Base-by-base conservation (phyloP, 2,113 vertebrate species). In the Centropus unirufus region DNA sequence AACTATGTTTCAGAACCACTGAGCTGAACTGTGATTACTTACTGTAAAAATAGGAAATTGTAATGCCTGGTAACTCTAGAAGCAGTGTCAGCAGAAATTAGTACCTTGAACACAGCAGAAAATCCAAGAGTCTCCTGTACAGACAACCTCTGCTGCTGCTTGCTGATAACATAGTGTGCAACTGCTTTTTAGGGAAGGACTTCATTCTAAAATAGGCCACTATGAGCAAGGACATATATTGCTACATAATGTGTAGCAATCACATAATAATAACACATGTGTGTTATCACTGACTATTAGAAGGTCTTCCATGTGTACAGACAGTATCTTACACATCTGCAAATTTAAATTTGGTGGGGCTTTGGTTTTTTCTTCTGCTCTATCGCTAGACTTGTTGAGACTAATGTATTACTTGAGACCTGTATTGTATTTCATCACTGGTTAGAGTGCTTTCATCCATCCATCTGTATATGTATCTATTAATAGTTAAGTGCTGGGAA, bases 41-140 rank as follows among this genome's bases (percentile, higher is more conserved):
- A 29, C 74, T 68, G 75, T 84, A 87, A 92, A 94, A 90, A 79
- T 40, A 84, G 58, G 69, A 82, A 89, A 79, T 87, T 79, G 42
- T 68, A 46, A 36, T 83, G 64, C 66, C 30, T 74, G 34, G 51
- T 95, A 77, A 73, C 32, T 51, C 6, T 59, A 62, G 80, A 95
- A 90, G 34, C 64, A 84, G 32, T 6, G 49, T 59, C 59, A 79
- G 79, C 69, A 77, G 51, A 54, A 89, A 79, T 81, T 66, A 69
- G 34, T 81, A 15, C 83, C 9, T 75, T 69, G 42, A 90, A 73
- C 30, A 15, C 17, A 68, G 42, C 46, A 72, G 62, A 75, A 39
- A 74, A 67, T 81, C 17, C 21, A 47, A 29, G 30, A 73, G 23
- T 8, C 29, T 87, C 11, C 1, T 49, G 16, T 63, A 17, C 5